Conservation (phyloP, 2,888 invertebrate genomes). For the Cordilura impudica region DNA sequence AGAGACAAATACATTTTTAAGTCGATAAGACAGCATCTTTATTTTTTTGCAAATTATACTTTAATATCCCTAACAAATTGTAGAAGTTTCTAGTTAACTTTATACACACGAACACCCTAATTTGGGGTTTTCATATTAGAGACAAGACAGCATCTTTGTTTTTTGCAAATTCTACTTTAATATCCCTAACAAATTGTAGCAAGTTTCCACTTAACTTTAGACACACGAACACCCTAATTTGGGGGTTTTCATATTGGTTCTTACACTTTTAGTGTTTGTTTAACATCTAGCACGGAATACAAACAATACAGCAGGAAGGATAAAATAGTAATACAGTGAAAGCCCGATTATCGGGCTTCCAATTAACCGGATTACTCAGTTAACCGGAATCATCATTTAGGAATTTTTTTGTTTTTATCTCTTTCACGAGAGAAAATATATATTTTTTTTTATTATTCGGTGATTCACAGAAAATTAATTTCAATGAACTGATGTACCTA, state of each 20-base stretch:
- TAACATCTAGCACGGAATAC: too few relatives aligned
- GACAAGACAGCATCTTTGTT: neutral
- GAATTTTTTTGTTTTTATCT: too few relatives aligned
- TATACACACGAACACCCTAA: neutral
- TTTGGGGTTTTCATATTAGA: conserved; percentile 8
- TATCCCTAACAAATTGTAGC: conserved; percentile 46
- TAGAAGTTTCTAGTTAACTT: conserved; percentile 38
- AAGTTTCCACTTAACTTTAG: conserved; percentile 38
- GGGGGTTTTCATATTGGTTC: conserved; percentile 1
- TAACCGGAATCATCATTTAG: too few relatives aligned
- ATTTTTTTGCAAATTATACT: neutral
- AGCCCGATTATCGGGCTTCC: too few relatives aligned
- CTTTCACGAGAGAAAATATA: too few relatives aligned
- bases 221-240: neutral
- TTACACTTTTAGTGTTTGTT: neutral
- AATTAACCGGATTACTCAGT: too few relatives aligned
- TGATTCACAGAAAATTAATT: too few relatives aligned
- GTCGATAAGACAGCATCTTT: neutral
- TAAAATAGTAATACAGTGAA: too few relatives aligned
- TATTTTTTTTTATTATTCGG: too few relatives aligned
- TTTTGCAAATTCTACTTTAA: neutral
- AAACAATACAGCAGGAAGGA: neutral
- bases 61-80: conserved; percentile 44
- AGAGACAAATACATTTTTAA: neutral
- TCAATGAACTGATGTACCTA: too few relatives aligned